Evolutionary conservation across 2,113 vertebrate species (phyloP).

Genomic region (Prunella himalayana): DNA sequence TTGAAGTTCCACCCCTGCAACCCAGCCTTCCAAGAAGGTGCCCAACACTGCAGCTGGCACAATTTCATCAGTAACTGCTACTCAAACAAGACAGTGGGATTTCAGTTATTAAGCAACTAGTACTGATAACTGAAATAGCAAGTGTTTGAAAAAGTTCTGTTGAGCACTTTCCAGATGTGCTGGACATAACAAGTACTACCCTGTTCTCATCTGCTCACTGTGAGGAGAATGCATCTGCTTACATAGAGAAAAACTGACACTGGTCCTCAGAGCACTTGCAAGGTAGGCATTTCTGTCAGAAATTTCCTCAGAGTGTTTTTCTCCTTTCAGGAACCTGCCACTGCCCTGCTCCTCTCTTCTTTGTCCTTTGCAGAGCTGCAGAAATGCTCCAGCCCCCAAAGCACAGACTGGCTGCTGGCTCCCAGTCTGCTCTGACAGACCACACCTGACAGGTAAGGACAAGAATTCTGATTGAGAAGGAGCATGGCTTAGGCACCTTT

Average conservation of each 20-base stretch:
- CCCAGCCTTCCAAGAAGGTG: background rate
- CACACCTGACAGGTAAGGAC: background rate
- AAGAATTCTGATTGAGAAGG: background rate
- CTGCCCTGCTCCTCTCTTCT: background rate
- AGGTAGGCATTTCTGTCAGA: background rate
- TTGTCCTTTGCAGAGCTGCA: background rate
- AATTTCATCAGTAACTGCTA: background rate
- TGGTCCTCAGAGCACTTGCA: background rate
- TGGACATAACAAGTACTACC: background rate
- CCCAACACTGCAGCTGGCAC: background rate
- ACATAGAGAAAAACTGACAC: background rate
- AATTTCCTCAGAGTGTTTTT: background rate
- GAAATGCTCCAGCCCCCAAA: background rate
- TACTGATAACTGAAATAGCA: background rate
- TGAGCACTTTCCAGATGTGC: background rate
- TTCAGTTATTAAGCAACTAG: background rate
- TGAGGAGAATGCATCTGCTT: background rate
- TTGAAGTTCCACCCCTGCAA: background rate
- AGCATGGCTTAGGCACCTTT: background rate
- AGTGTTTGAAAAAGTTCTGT: background rate
- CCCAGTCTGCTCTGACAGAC: background rate
- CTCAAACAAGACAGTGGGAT: background rate
- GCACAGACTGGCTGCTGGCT: background rate
- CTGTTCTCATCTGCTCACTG: background rate
- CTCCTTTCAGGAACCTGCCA: background rate